Percentiles rank a stretch among this genome's conserved stretches.
These are phyloP conservation scores for Hemicentrotus pulcherrimus DNA, from an alignment of 35 echinoderm and acorn worm species.

Conservation along the genomic window DNA sequence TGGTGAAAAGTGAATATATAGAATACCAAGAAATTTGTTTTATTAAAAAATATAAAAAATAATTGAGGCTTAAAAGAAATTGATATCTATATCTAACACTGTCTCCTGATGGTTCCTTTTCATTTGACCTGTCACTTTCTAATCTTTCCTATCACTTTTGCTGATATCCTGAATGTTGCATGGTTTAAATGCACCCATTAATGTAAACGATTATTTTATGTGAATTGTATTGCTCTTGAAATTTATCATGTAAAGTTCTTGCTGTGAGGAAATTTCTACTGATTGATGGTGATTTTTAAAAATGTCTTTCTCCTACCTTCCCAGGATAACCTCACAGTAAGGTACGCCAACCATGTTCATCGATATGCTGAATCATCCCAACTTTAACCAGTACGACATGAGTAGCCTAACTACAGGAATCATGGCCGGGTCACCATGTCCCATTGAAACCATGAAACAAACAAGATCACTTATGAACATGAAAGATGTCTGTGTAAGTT, in stretches of 20 bases:
- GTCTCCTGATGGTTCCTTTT: background rate
- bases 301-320: conserved; percentile 17
- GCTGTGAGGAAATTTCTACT: too few relatives aligned
- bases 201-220: too few relatives aligned
- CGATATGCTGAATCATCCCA: conserved; percentile 76
- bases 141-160: background rate
- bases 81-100: too few relatives aligned
- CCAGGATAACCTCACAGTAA: conserved; percentile 62
- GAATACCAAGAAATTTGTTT: too few relatives aligned
- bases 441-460: conserved; percentile 82
- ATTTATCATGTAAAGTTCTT: too few relatives aligned
- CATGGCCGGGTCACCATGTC: conserved; percentile 80
- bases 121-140: background rate
- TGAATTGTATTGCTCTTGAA: too few relatives aligned
- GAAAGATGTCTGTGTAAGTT: conserved; percentile 84
- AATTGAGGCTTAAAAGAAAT: too few relatives aligned
- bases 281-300: background rate
- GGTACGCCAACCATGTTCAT: conserved; percentile 90
- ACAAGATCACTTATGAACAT: conserved; percentile 78
- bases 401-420: conserved; percentile 59
- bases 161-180: too few relatives aligned
- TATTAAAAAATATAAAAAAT: too few relatives aligned
- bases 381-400: conserved; percentile 65
- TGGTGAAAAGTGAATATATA: too few relatives aligned
- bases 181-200: too few relatives aligned